Base-by-base conservation (phyloP, 1,140 invertebrate genomes). In the Drosophila obscura region DNA sequence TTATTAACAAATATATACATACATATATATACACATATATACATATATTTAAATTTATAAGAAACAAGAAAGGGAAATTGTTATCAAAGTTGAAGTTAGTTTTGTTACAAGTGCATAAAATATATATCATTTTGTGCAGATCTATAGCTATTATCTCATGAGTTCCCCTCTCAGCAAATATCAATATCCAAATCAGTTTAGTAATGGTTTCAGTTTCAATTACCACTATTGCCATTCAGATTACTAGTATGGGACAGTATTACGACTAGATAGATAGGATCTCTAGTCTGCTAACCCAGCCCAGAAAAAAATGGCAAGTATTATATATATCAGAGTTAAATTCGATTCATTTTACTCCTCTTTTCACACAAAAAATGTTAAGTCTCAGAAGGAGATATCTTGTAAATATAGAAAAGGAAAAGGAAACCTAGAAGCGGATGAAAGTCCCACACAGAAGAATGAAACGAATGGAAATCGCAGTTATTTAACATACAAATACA, bases 51-150 rank as follows among this genome's bases (percentile, higher is more conserved):
- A 65, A 72, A 67, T 63, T 43, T 56, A 51, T 74, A 57, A 67
- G 69, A 64, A 73, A 79, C 31, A 71, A 56, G 35, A 19, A 43
- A 44, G 19, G 72, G 45, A 78, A 90, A 82, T 85, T 81, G 81
- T 87, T 87, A 87, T 87, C 62, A 83, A 82, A 80, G 84, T 87
- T 83, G 83, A 79, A 83, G 83, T 83, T 87, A 83, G 62, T 88
- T 87, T 88, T 88, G 84, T 87, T 83, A 88, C 62, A 85, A 90
- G 75, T 90, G 82, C 83, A 39, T 39, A 39, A 39, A 87, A 90
- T 85, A 24, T 22, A 77, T 67, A 76, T 83, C 69, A 63, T 62
- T 78, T 79, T 72, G 77, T 69, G 69, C 77, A 81, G 73, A 77
- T 31, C 61, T 39, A 73, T 76, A 39, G 39, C 49, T 72, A 60